A percentile compares a stretch with the other conserved stretches of the same genome.
Conservation (phyloP, 2,113 vertebrate species). For the Ptyas mucosa region DNA sequence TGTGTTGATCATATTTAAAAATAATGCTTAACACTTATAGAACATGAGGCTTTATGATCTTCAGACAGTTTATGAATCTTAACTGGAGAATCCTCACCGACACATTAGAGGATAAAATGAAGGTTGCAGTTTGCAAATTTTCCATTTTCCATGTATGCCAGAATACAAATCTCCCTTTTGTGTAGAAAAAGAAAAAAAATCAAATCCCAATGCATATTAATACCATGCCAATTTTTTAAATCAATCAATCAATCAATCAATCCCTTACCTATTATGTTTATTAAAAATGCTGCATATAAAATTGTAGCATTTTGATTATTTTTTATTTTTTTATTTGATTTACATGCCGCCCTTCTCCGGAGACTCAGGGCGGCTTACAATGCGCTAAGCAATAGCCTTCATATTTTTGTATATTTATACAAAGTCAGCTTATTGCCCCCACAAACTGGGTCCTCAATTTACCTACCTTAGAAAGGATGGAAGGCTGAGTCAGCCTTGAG, state of each 20-base stretch:
- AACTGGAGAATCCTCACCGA: constrained; percentile 45
- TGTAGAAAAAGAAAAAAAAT: constrained; percentile 16
- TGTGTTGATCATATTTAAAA: constrained; percentile 39
- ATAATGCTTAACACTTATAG: constrained; percentile 54
- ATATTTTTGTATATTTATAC: too few species aligned
- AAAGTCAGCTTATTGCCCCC: too few species aligned
- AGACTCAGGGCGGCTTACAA: too few species aligned
- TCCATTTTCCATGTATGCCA: neutral
- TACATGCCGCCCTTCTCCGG: too few species aligned
- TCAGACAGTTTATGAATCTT: constrained; percentile 52
- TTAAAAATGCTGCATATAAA: neutral
- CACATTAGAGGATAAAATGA: neutral
- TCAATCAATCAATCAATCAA: too few species aligned
- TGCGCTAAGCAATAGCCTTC: too few species aligned
- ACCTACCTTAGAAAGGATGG: too few species aligned
- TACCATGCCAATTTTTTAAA: neutral
- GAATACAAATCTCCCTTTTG: neutral
- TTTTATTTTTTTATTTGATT: too few species aligned
- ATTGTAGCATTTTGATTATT: neutral
- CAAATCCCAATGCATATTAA: neutral
- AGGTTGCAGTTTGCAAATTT: constrained; percentile 31
- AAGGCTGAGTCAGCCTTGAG: too few species aligned
- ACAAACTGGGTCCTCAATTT: too few species aligned
- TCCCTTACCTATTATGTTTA: neutral
- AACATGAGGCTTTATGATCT: constrained; percentile 55